These are phyloP conservation scores for Neodon shergylaensis DNA, from an alignment of 2,113 vertebrate genomes.

Conservation along the genomic window DNA sequence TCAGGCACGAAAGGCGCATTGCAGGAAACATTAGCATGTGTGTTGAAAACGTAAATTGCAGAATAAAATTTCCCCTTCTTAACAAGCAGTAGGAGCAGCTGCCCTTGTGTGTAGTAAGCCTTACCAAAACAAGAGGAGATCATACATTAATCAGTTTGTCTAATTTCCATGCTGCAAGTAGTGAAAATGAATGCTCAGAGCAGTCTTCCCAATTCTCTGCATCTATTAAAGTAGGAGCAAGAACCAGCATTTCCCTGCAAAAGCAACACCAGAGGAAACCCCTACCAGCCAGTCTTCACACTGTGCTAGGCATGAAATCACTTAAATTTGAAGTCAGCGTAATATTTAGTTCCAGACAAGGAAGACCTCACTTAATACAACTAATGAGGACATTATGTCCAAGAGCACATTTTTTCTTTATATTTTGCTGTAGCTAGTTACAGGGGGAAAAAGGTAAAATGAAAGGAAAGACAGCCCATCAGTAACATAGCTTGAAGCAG, in stretches of 20 bases:
- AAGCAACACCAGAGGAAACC: not conserved
- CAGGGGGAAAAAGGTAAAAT: not conserved
- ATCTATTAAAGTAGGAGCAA: not conserved
- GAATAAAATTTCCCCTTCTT: constrained; percentile 11
- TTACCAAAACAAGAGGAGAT: not conserved
- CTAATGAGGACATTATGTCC: not conserved
- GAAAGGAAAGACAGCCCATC: not conserved
- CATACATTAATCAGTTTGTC: not conserved
- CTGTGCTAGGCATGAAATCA: constrained; percentile 7
- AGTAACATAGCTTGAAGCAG: not conserved
- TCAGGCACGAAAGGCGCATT: not conserved
- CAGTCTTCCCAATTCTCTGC: not conserved
- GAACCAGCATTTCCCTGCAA: not conserved
- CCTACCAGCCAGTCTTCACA: not conserved
- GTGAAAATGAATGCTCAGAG: not conserved
- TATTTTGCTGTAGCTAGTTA: not conserved
- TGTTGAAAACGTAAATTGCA: constrained; percentile 12
- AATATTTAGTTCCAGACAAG: not conserved
- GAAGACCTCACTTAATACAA: not conserved
- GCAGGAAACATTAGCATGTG: not conserved
- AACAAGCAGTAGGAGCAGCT: not conserved
- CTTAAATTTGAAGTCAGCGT: constrained; percentile 8
- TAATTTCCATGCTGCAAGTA: not conserved
- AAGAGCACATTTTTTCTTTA: not conserved
- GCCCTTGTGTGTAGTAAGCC: not conserved